Evolutionary conservation across 2,797 vertebrate genomes (phyloP).

Genomic region (Muraenolepis orangiensis): DNA sequence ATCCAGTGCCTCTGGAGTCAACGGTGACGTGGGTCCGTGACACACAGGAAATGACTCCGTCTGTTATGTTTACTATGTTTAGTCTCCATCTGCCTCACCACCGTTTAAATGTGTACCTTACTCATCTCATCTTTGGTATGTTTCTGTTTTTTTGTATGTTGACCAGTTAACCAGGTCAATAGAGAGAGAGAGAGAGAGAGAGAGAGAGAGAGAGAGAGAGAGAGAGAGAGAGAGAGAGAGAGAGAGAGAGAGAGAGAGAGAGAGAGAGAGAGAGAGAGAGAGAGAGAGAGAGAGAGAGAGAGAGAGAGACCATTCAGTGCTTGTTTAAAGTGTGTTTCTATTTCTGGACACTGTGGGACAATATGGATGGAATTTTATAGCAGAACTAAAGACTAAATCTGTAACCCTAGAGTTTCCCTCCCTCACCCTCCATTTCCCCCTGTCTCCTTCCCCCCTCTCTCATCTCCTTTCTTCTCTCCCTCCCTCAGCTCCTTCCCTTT

Average conservation of each 20-base stretch:
- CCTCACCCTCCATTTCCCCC: too few relatives aligned
- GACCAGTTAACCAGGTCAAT: too few relatives aligned
- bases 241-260: too few relatives aligned
- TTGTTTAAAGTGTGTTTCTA: conserved; percentile 8
- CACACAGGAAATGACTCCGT: too few relatives aligned
- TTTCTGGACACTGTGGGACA: background rate
- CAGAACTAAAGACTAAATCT: background rate
- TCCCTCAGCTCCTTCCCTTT: background rate
- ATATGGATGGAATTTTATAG: background rate
- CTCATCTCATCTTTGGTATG: background rate
- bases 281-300: background rate
- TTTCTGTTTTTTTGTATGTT: too few relatives aligned
- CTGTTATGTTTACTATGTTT: background rate
- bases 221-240: too few relatives aligned
- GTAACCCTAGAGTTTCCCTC: background rate
- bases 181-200: too few relatives aligned
- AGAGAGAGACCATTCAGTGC: background rate
- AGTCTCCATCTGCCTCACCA: background rate
- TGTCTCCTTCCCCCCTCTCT: too few relatives aligned
- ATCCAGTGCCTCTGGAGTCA: background rate
- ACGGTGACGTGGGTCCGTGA: background rate
- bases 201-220: too few relatives aligned
- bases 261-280: too few relatives aligned
- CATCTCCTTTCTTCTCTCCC: background rate
- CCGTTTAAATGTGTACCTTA: background rate